phyloP scores from a whole-genome alignment of 35 echinoderm and acorn worm species.

The Holothuria glaberrima region DNA sequence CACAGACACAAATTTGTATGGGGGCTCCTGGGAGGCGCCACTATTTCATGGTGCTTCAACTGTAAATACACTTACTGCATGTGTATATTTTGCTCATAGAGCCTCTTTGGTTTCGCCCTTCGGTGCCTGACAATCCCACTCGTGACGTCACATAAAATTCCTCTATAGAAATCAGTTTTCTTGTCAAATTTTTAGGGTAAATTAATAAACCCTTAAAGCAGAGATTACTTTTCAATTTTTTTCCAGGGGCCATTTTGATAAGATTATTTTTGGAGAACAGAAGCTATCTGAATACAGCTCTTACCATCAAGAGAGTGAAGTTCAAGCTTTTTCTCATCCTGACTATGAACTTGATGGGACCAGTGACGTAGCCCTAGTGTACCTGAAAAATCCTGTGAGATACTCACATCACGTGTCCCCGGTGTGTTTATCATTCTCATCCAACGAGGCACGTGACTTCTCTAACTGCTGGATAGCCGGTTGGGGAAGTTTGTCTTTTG shows the following conservation, averaged over 20 bases:
- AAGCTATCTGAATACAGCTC: not conserved
- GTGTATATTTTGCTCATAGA: too few relatives aligned
- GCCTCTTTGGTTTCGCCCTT: too few relatives aligned
- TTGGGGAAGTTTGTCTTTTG: slow-evolving; percentile 83
- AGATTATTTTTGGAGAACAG: slow-evolving; percentile 20
- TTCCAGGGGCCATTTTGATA: slow-evolving; percentile 4
- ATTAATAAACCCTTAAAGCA: too few relatives aligned
- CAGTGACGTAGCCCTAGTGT: slow-evolving; percentile 77
- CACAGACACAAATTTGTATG: too few relatives aligned
- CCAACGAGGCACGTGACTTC: not conserved
- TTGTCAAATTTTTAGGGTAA: too few relatives aligned
- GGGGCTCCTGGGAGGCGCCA: too few relatives aligned
- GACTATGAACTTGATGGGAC: slow-evolving; percentile 21
- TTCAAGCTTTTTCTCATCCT: slow-evolving; percentile 5
- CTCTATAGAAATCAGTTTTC: too few relatives aligned
- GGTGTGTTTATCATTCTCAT: slow-evolving; percentile 58
- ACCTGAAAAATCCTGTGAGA: slow-evolving; percentile 53
- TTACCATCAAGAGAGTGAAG: slow-evolving; percentile 16
- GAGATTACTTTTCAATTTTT: too few relatives aligned
- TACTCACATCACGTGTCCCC: slow-evolving; percentile 59
- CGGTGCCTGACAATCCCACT: too few relatives aligned
- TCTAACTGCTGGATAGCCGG: slow-evolving; percentile 86
- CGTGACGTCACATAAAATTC: too few relatives aligned
- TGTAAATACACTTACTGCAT: too few relatives aligned
- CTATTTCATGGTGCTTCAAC: too few relatives aligned